Conservation (phyloP, 1,140 invertebrate genomes). For the Drosophila grimshawi region DNA sequence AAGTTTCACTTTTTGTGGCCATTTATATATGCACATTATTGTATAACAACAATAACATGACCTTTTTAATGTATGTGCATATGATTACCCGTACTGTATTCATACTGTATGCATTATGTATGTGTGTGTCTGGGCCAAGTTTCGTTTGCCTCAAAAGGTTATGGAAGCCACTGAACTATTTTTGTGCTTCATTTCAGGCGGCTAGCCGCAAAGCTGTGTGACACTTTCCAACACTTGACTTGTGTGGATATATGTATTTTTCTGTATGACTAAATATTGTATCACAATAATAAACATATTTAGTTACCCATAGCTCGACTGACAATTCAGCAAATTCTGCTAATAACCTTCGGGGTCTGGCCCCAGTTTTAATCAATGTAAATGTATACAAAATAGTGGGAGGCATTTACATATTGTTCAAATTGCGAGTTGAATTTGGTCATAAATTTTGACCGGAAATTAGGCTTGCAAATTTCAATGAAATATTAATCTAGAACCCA, state of each 20-base stretch:
- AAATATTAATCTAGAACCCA: too few relatives aligned
- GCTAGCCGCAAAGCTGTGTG: slow-evolving; percentile 27
- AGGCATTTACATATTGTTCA: too few relatives aligned
- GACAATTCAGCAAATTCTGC: neutral
- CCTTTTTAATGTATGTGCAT: slow-evolving; percentile 20
- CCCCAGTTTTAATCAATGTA: too few relatives aligned
- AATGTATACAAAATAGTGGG: too few relatives aligned
- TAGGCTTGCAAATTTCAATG: too few relatives aligned
- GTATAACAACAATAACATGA: slow-evolving; percentile 28
- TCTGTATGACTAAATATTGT: neutral
- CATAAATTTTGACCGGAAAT: too few relatives aligned
- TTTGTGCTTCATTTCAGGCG: slow-evolving; percentile 65
- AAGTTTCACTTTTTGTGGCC: slow-evolving; percentile 65
- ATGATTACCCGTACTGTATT: slow-evolving; percentile 19
- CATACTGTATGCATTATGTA: slow-evolving; percentile 26
- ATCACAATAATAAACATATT: neutral
- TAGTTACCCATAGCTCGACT: too few relatives aligned
- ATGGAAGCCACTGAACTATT: slow-evolving; percentile 53
- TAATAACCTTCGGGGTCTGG: neutral
- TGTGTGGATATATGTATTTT: neutral
- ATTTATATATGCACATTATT: slow-evolving; percentile 42
- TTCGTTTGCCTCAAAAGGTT: slow-evolving; percentile 29
- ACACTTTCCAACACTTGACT: slow-evolving; percentile 16
- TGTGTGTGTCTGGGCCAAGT: neutral
- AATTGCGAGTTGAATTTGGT: too few relatives aligned